Conservation (phyloP, 1,140 invertebrate genomes). For the Drosophila pruinosa region DNA sequence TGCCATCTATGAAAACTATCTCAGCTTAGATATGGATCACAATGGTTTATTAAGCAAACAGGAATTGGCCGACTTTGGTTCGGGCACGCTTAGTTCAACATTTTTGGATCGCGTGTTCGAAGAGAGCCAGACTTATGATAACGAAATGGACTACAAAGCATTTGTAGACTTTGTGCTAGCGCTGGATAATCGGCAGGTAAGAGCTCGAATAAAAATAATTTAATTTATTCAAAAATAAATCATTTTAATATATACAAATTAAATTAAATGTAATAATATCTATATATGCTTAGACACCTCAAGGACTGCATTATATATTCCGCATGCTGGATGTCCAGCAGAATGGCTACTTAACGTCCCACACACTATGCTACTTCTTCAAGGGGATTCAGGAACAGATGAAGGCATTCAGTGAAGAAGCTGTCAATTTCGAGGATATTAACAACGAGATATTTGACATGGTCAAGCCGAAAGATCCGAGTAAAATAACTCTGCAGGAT, state of each 20-base stretch:
- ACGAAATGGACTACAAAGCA: slow-evolving; percentile 99
- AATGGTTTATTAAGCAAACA: slow-evolving; percentile 97
- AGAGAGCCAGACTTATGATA: slow-evolving; percentile 96
- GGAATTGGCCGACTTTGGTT: slow-evolving; percentile 94
- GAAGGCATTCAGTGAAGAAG: slow-evolving; percentile 91
- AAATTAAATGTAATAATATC: too few relatives aligned
- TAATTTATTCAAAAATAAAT: too few relatives aligned
- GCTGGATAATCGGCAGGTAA: slow-evolving; percentile 95
- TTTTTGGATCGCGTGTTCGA: slow-evolving; percentile 97
- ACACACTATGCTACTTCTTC: slow-evolving; percentile 97
- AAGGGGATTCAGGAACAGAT: slow-evolving; percentile 96
- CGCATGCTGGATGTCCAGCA: slow-evolving; percentile 95
- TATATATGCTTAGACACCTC: slow-evolving; percentile 84
- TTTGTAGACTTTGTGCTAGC: slow-evolving; percentile 97
- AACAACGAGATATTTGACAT: slow-evolving; percentile 99
- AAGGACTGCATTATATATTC: slow-evolving; percentile 96
- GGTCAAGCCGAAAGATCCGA: slow-evolving; percentile 94
- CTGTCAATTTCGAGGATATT: slow-evolving; percentile 95
- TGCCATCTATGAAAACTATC: slow-evolving; percentile 95
- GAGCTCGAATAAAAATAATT: neutral
- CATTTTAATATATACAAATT: too few relatives aligned
- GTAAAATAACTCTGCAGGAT: slow-evolving; percentile 94
- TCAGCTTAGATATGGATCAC: slow-evolving; percentile 96
- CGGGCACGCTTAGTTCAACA: slow-evolving; percentile 94
- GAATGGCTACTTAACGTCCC: slow-evolving; percentile 93